Conservation (phyloP, 2,797 vertebrate genomes). For the Otolemur crassicaudatus region DNA sequence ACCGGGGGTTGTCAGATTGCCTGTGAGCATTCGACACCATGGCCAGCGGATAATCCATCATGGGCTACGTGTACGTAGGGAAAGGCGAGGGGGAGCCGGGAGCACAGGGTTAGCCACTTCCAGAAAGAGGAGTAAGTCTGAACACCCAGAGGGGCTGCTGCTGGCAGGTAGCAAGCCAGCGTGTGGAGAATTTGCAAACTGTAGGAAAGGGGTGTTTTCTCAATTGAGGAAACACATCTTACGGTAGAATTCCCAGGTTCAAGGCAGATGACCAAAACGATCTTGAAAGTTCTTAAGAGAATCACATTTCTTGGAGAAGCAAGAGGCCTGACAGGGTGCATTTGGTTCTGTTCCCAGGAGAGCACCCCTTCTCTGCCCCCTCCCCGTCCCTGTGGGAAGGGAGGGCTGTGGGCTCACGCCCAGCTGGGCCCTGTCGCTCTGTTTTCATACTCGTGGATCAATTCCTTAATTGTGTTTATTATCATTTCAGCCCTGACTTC, state of each 20-base stretch:
- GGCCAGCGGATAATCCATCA: not conserved
- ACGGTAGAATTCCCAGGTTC: not conserved
- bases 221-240: not conserved
- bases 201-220: not conserved
- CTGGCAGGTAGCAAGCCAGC: not conserved
- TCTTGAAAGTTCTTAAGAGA: slow-evolving; percentile 53
- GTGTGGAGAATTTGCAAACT: not conserved
- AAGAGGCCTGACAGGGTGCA: not conserved
- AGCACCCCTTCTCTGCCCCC: not conserved
- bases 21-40: not conserved
- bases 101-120: not conserved
- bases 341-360: not conserved
- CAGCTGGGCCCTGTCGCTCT: not conserved
- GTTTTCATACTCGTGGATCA: not conserved
- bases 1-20: not conserved
- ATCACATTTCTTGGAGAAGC: slow-evolving; percentile 53
- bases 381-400: not conserved
- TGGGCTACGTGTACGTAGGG: rapidly evolving
- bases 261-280: not conserved
- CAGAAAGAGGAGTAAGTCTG: not conserved
- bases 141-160: not conserved
- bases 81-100: not conserved
- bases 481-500: slow-evolving; percentile 10
- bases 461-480: not conserved
- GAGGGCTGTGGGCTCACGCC: not conserved